Base-by-base conservation (phyloP, 2,113 vertebrate genomes). In the Prunella himalayana region DNA sequence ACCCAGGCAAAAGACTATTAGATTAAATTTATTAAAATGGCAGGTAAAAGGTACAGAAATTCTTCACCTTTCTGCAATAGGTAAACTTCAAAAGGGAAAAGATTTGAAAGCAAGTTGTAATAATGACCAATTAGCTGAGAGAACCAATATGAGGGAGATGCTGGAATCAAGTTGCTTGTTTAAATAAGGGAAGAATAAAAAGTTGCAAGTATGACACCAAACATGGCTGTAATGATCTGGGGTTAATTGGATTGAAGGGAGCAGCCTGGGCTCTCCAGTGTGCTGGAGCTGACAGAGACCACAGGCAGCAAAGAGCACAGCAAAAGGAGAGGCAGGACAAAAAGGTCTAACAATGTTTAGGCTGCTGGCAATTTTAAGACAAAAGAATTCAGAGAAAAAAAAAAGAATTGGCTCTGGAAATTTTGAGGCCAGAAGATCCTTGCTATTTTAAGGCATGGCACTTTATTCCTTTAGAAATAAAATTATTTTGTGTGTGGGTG, bases 201-300 rank as follows among this genome's bases (percentile, higher is more conserved):
- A 75, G 51, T 86, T 84, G 39, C 73, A 82, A 75, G 78, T 56
- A 15, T 57, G 88, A 92, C 84, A 73, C 45, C 28, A 61, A 81
- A 79, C 68, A 66, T 7, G 59, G 31, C 22, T 72, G 45, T 56
- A 80, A 56, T n/a, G 63, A 39, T 88, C 77, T 64, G 77, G 70
- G 84, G 76, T 96, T 97, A 97, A 98, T 96, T 93, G 95, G 85
- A 75, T 64, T 82, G 92, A 95, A 84, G 92, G 57, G 92, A 96
- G 80, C 63, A 51, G 56, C 78, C 82, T 95, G 73, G 88, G 73
- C 66, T 84, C 53, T 94, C 35, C 78, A 77, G 33, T 27, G 73
- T 61, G 83, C 94, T 95, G 92, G 92, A 66, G 77, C 47, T 92
- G 75, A 56, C 31, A 16, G 76, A 71, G 76, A 76, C 72, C 87